phyloP scores from a whole-genome alignment of 2,797 vertebrate species.

The Lateolabrax maculatus region DNA sequence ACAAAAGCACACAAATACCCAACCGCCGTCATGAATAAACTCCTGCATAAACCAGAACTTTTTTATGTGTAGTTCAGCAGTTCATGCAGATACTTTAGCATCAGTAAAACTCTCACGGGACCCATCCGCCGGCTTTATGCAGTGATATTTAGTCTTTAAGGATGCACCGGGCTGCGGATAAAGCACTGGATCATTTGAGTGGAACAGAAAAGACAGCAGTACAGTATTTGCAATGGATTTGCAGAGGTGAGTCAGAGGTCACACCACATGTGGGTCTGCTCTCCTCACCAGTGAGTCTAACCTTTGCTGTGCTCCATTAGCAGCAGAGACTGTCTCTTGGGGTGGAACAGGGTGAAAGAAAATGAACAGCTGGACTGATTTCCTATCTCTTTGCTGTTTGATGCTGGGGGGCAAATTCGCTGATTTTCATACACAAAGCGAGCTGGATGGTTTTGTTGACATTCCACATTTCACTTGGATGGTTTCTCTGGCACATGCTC shows the following conservation, averaged over 20 bases:
- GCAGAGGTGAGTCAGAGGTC: slow-evolving; percentile 75
- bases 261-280: slow-evolving; percentile 45
- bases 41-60: slow-evolving; percentile 34
- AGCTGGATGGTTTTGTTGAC: slow-evolving; percentile 38
- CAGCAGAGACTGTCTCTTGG: slow-evolving; percentile 46
- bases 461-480: slow-evolving; percentile 33
- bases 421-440: slow-evolving; percentile 43
- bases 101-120: slow-evolving; percentile 40
- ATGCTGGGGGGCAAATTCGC: slow-evolving; percentile 50
- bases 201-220: slow-evolving; percentile 47
- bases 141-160: slow-evolving; percentile 58
- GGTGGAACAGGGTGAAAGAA: slow-evolving; percentile 46
- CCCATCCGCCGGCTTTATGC: slow-evolving; percentile 32
- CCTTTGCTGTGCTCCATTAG: slow-evolving; percentile 77
- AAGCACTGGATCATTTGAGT: slow-evolving; percentile 60
- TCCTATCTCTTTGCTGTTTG: slow-evolving; percentile 50
- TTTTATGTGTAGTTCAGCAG: slow-evolving; percentile 46
- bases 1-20: slow-evolving; percentile 4
- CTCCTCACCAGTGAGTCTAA: slow-evolving; percentile 67
- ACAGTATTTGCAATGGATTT: slow-evolving; percentile 67
- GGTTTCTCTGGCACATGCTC: neutral
- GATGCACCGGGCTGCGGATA: slow-evolving; percentile 39
- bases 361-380: slow-evolving; percentile 69
- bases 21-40: slow-evolving; percentile 45
- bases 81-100: slow-evolving; percentile 39